Percentiles rank a stretch among this genome's conserved stretches.
Conservation (phyloP, 2,113 vertebrate genomes). For the Osmerus mordax region DNA sequence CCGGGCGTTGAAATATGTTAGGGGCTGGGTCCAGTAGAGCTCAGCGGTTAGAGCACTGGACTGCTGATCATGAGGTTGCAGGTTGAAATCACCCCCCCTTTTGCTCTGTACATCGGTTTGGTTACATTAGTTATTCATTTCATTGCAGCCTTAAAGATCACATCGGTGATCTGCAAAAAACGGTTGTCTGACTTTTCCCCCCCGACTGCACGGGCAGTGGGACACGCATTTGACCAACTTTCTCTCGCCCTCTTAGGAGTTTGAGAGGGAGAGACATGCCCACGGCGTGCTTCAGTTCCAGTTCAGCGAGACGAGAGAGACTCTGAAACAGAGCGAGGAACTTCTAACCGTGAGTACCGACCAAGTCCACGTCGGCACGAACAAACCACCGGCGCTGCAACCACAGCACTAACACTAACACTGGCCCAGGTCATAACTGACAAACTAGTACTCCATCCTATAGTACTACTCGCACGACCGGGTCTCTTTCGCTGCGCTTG, state of each 20-base stretch:
- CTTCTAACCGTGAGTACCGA: conserved; percentile 78
- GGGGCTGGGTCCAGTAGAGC: no score
- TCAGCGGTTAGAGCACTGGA: no score
- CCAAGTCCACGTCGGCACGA: no score
- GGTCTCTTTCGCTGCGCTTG: conserved; percentile 28
- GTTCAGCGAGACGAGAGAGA: conserved; percentile 80
- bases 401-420: neutral
- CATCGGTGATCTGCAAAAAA: no score
- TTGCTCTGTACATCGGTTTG: no score
- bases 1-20: no score
- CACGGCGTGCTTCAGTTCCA: conserved; percentile 80
- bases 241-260: conserved; percentile 66
- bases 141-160: no score
- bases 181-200: no score
- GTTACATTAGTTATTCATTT: no score
- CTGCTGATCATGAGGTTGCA: no score
- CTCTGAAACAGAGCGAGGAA: conserved; percentile 81
- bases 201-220: neutral
- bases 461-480: neutral
- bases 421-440: neutral
- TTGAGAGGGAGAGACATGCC: conserved; percentile 81
- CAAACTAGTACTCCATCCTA: neutral
- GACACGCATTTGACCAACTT: neutral
- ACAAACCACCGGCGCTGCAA: no score
- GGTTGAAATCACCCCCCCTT: no score